Evolutionary conservation across 2,797 vertebrate species (phyloP).

Genomic region (Linurgus olivaceus): DNA sequence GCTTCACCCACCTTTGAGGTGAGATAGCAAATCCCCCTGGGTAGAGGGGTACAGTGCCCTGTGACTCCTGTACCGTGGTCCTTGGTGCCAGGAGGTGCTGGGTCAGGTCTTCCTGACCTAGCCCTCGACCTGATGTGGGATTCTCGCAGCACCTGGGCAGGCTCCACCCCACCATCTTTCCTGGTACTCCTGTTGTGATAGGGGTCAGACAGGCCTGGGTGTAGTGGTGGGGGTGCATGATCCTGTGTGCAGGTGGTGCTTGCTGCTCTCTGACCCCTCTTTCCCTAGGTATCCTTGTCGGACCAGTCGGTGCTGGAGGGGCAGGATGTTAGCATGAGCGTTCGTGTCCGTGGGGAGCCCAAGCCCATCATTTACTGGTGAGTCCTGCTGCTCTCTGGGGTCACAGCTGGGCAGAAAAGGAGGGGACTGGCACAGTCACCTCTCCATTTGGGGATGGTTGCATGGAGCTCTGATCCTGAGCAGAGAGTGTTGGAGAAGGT

Average conservation of each 20-base stretch:
- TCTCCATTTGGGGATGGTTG: background rate
- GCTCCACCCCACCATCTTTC: background rate
- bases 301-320: conserved; percentile 91
- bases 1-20: conserved; percentile 93
- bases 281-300: conserved; percentile 81
- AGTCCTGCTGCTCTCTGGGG: conserved; percentile 26
- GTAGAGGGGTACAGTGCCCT: background rate
- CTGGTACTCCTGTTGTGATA: background rate
- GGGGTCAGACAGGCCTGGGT: background rate
- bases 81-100: background rate
- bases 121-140: background rate
- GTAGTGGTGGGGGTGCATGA: background rate
- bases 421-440: background rate
- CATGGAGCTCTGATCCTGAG: background rate
- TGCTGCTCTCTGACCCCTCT: background rate
- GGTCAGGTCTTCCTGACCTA: background rate
- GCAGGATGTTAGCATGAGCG: conserved; percentile 90
- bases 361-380: conserved; percentile 98
- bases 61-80: background rate
- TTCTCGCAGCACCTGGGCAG: background rate
- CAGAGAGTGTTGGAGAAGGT: background rate
- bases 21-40: background rate
- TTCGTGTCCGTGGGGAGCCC: conserved; percentile 89
- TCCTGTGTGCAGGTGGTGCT: background rate
- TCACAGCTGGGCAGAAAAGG: background rate